Percentiles rank a stretch among this genome's conserved stretches.
Evolutionary conservation across 1,140 invertebrate species (phyloP).

Genomic region (Calycopis cecrops): DNA sequence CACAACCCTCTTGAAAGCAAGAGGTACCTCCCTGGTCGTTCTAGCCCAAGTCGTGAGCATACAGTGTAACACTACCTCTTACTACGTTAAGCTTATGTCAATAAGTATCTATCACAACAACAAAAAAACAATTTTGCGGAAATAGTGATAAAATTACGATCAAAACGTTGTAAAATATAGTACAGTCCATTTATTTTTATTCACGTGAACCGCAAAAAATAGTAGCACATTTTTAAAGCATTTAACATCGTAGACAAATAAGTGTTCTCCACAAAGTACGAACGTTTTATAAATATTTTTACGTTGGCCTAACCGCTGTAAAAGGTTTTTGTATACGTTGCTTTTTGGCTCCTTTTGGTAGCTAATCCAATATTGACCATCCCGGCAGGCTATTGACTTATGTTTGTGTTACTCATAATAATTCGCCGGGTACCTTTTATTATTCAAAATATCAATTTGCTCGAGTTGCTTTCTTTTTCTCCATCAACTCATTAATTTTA

Average conservation of each 20-base stretch:
- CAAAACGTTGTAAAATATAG: too few species aligned
- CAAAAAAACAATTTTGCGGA: too few species aligned
- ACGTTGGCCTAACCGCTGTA: constrained; percentile 63
- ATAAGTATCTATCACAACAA: too few species aligned
- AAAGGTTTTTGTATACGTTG: constrained; percentile 75
- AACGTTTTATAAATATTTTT: constrained; percentile 72
- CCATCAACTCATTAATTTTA: constrained; percentile 43
- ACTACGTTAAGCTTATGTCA: too few species aligned
- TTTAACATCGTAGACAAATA: constrained; percentile 23
- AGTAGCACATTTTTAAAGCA: constrained; percentile 6
- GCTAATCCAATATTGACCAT: constrained; percentile 74
- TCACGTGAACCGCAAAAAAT: not conserved
- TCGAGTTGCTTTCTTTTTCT: constrained; percentile 55
- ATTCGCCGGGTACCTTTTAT: constrained; percentile 67
- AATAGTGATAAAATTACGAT: too few species aligned
- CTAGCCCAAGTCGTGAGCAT: too few species aligned
- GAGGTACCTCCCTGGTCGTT: too few species aligned
- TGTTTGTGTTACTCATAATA: constrained; percentile 73
- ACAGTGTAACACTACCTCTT: too few species aligned
- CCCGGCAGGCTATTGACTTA: constrained; percentile 71
- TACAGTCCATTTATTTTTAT: too few species aligned
- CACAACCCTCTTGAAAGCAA: too few species aligned
- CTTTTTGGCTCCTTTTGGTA: constrained; percentile 72
- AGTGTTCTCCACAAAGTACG: constrained; percentile 37
- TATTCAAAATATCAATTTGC: constrained; percentile 73